These are phyloP conservation scores for Sinocyclocheilus anshuiensis DNA, from an alignment of 2,113 vertebrate genomes.

Conservation along the genomic window DNA sequence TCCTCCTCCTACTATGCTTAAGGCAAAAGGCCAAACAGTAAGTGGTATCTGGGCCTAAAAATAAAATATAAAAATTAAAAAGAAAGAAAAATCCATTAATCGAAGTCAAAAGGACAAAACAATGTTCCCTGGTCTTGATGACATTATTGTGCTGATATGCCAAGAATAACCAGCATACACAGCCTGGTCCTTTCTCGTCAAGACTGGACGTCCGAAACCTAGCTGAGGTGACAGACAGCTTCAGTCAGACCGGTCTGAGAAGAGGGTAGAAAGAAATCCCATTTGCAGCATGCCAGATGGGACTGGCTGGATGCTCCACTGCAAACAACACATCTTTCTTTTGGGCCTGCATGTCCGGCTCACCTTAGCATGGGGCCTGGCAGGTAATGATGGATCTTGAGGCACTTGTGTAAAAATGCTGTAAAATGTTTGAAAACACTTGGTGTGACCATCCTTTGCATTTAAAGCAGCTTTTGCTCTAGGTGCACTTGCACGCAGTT, in stretches of 20 bases:
- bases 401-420: no score
- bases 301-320: slow-evolving; percentile 87
- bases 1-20: background rate
- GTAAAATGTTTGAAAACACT: no score
- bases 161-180: background rate
- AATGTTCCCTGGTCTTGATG: background rate
- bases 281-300: slow-evolving; percentile 89
- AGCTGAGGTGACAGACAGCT: slow-evolving; percentile 85
- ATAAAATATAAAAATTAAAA: background rate
- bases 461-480: no score
- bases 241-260: slow-evolving; percentile 66
- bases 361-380: slow-evolving; percentile 75
- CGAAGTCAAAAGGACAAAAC: background rate
- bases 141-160: background rate
- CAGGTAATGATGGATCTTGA: slow-evolving; percentile 91
- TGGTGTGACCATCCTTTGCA: no score
- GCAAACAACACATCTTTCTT: slow-evolving; percentile 91
- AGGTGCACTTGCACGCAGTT: no score
- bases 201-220: slow-evolving; percentile 75
- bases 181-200: background rate
- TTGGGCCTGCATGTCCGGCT: slow-evolving; percentile 84
- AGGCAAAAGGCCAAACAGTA: background rate
- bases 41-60: background rate
- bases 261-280: slow-evolving; percentile 66
- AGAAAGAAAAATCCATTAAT: background rate